phyloP scores from a whole-genome alignment of 2,113 vertebrate genomes.

The Macrotus californicus region DNA sequence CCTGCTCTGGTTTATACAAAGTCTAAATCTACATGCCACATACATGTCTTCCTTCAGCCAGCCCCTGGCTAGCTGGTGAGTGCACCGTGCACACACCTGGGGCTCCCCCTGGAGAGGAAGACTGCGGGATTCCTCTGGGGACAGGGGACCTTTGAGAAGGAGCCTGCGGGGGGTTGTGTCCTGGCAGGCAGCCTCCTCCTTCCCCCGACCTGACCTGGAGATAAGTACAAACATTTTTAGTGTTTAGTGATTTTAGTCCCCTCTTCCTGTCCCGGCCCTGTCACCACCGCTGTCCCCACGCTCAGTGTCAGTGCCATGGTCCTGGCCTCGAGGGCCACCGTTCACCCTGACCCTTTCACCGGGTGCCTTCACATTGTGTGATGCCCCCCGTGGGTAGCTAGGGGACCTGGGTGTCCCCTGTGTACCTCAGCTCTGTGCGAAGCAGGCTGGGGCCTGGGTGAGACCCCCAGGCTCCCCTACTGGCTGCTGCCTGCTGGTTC shows the following conservation, averaged over 20 bases:
- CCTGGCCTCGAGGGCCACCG: background rate
- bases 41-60: rapidly evolving
- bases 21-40: no score
- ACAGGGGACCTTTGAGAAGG: background rate
- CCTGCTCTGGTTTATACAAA: background rate
- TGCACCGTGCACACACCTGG: background rate
- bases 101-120: no score
- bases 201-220: background rate
- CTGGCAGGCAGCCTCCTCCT: background rate
- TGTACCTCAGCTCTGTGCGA: background rate
- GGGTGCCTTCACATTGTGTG: background rate
- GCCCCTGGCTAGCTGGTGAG: background rate
- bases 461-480: background rate
- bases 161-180: background rate
- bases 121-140: background rate
- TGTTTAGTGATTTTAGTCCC: background rate
- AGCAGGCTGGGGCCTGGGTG: background rate
- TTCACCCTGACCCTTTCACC: background rate
- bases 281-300: rapidly evolving
- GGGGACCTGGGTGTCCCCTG: background rate
- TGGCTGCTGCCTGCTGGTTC: background rate
- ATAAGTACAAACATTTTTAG: rapidly evolving
- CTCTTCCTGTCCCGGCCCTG: no score
- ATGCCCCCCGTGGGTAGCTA: background rate
- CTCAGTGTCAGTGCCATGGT: background rate